A percentile compares a stretch with the other conserved stretches of the same genome.
phyloP scores from a whole-genome alignment of 1,140 invertebrate genomes.

The Pseudomyrmex dendroicus region DNA sequence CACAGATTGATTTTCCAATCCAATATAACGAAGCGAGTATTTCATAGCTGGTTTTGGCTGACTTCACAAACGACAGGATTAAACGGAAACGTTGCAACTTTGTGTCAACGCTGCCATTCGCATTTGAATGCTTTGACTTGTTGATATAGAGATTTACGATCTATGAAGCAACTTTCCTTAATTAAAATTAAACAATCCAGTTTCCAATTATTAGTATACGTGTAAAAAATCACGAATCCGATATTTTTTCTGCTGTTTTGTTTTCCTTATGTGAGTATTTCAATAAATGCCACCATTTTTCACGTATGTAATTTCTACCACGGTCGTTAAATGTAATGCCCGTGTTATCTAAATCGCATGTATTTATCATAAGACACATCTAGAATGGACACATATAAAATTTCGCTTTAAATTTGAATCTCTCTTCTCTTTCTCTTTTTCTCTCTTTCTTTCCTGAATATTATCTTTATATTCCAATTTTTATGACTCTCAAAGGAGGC shows the following conservation, averaged over 20 bases:
- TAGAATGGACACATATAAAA: conserved; percentile 17
- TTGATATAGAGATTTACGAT: conserved; percentile 16
- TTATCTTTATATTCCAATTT: conserved; percentile 27
- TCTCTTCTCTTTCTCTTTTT: too few relatives aligned
- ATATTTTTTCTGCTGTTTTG: too few relatives aligned
- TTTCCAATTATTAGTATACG: conserved; percentile 18
- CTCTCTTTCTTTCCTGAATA: neutral
- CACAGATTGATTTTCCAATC: conserved; percentile 43
- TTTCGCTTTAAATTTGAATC: neutral
- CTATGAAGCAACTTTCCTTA: conserved; percentile 17
- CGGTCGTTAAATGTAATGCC: too few relatives aligned
- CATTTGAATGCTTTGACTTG: conserved; percentile 45
- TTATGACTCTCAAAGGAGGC: conserved; percentile 2
- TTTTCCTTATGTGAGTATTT: neutral
- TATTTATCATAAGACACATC: neutral
- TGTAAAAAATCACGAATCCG: too few relatives aligned
- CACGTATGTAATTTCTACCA: too few relatives aligned
- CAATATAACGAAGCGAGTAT: conserved; percentile 36
- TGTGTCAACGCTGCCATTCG: neutral
- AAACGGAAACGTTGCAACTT: conserved; percentile 29
- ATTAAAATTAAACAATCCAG: conserved; percentile 25
- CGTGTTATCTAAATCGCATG: too few relatives aligned
- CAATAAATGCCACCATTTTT: neutral
- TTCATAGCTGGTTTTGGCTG: conserved; percentile 28
- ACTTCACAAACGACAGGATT: conserved; percentile 36